These are phyloP conservation scores for Myrmecophaga tridactyla DNA, from an alignment of 2,113 vertebrate genomes.

Conservation along the genomic window DNA sequence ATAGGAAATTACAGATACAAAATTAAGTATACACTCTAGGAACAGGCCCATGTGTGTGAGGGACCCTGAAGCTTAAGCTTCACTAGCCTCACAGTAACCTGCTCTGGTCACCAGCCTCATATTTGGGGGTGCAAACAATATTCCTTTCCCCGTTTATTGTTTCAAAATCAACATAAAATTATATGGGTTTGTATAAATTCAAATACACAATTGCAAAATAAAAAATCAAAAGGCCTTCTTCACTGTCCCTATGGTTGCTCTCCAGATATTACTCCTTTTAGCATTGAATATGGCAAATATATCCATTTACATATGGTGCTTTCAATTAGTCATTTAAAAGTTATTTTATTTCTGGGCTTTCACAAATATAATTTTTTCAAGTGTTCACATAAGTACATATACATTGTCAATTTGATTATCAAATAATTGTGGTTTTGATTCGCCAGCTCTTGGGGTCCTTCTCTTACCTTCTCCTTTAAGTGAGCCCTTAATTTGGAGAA, in stretches of 20 bases:
- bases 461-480: neutral
- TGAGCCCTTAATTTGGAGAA: neutral
- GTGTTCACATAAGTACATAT: neutral
- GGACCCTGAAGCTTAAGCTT: neutral
- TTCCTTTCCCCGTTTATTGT: neutral
- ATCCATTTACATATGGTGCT: neutral
- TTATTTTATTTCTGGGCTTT: neutral
- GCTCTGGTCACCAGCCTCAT: neutral
- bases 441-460: neutral
- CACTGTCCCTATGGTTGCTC: neutral
- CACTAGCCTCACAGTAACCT: neutral
- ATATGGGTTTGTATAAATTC: neutral
- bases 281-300: neutral
- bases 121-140: neutral
- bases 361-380: neutral
- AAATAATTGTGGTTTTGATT: neutral
- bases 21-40: neutral
- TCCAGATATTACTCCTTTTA: neutral
- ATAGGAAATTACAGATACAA: neutral
- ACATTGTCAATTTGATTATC: neutral
- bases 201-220: neutral
- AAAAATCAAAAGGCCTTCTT: slow-evolving; percentile 9
- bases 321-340: neutral
- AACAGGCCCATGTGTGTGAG: neutral
- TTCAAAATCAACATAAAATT: slow-evolving; percentile 17